phyloP scores from a whole-genome alignment of 2,113 vertebrate genomes.

The Euleptes europaea region DNA sequence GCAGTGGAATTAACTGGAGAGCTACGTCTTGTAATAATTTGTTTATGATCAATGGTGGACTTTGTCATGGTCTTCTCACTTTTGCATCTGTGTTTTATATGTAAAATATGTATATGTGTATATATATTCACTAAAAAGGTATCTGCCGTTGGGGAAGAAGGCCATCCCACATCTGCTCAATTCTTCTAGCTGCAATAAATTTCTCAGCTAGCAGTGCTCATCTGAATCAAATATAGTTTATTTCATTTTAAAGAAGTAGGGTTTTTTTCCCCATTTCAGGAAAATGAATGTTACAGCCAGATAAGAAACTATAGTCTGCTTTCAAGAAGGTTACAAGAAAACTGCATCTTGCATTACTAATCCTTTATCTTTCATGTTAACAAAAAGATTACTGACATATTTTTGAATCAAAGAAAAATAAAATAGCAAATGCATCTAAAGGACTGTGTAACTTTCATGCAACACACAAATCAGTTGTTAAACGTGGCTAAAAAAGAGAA shows the following conservation, averaged over 20 bases:
- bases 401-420: slow-evolving; percentile 85
- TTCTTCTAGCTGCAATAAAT: slow-evolving; percentile 63
- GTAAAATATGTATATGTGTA: slow-evolving; percentile 3
- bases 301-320: slow-evolving; percentile 86
- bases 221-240: slow-evolving; percentile 77
- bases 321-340: slow-evolving; percentile 86
- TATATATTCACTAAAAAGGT: slow-evolving; percentile 16
- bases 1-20: not conserved
- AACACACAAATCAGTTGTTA: slow-evolving; percentile 79
- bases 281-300: slow-evolving; percentile 84
- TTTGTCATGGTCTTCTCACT: slow-evolving; percentile 19
- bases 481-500: slow-evolving; percentile 61
- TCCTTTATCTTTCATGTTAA: slow-evolving; percentile 87
- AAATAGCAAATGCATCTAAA: slow-evolving; percentile 80
- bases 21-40: not conserved
- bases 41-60: slow-evolving; percentile 6
- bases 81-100: slow-evolving; percentile 41
- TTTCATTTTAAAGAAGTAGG: slow-evolving; percentile 76
- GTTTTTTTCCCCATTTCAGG: slow-evolving; percentile 65
- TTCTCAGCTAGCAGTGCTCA: slow-evolving; percentile 55
- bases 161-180: slow-evolving; percentile 58
- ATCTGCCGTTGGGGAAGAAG: slow-evolving; percentile 37
- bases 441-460: slow-evolving; percentile 80
- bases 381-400: slow-evolving; percentile 86
- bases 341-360: slow-evolving; percentile 87